Evolutionary conservation across 2,113 vertebrate species (phyloP).

Genomic region (Hucho hucho): DNA sequence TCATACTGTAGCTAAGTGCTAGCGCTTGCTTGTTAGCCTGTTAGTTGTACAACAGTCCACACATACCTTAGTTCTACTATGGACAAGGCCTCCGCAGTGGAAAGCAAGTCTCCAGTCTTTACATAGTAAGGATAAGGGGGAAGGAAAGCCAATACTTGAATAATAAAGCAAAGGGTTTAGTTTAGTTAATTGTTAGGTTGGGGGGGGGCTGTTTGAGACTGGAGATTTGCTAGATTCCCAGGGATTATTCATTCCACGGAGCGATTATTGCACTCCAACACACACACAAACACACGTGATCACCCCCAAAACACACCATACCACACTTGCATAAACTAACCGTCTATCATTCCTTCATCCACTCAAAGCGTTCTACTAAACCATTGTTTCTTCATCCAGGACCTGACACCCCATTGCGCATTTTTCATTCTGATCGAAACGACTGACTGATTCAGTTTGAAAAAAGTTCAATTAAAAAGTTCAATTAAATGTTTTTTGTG

Average conservation of each 20-base stretch:
- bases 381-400: slow-evolving; percentile 72
- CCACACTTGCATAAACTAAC: slow-evolving; percentile 18
- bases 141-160: slow-evolving; percentile 2
- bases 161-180: background rate
- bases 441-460: too few relatives aligned
- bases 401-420: slow-evolving; percentile 3
- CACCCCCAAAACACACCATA: background rate
- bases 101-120: slow-evolving; percentile 73
- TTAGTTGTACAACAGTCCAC: slow-evolving; percentile 52
- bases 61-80: slow-evolving; percentile 43
- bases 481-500: background rate
- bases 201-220: slow-evolving; percentile 44
- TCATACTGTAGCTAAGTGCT: slow-evolving; percentile 25
- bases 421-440: background rate
- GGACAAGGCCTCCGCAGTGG: slow-evolving; percentile 39
- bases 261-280: slow-evolving; percentile 21
- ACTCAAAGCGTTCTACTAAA: slow-evolving; percentile 48
- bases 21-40: slow-evolving; percentile 42
- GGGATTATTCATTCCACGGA: slow-evolving; percentile 26
- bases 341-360: slow-evolving; percentile 45
- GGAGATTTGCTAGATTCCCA: slow-evolving; percentile 66
- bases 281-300: background rate
- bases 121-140: background rate
- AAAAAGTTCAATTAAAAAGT: background rate
- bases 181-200: background rate